Conservation (phyloP, 2,113 vertebrate genomes). For the Apistogramma diplotaenia region DNA sequence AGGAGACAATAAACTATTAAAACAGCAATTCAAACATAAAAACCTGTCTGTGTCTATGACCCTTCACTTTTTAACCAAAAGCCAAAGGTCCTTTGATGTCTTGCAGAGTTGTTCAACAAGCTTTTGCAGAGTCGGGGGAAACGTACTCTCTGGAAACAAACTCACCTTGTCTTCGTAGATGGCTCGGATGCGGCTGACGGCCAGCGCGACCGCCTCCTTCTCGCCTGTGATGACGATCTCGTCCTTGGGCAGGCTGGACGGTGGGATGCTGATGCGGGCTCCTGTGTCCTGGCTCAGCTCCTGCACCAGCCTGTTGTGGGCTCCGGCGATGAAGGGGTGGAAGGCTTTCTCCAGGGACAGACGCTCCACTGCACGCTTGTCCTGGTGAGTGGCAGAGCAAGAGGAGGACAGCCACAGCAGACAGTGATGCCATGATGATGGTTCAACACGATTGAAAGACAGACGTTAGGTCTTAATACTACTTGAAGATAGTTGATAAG, state of each 20-base stretch:
- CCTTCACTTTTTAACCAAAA: too few relatives aligned
- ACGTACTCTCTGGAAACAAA: not conserved
- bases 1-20: not conserved
- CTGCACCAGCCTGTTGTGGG: constrained; percentile 77
- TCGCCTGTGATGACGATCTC: constrained; percentile 81
- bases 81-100: too few relatives aligned
- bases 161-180: constrained; percentile 80
- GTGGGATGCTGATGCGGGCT: constrained; percentile 76
- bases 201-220: constrained; percentile 77
- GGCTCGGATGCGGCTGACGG: constrained; percentile 70
- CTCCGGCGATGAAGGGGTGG: constrained; percentile 76
- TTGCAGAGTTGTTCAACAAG: not conserved
- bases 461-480: not conserved
- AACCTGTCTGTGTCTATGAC: not conserved
- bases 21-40: not conserved
- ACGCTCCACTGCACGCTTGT: constrained; percentile 79
- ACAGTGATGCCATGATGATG: not conserved
- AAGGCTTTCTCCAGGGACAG: constrained; percentile 78
- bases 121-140: not conserved
- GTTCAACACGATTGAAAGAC: not conserved
- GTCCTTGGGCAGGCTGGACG: constrained; percentile 76
- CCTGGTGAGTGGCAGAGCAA: constrained; percentile 33
- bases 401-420: not conserved
- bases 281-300: constrained; percentile 79
- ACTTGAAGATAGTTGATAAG: too few relatives aligned